Evolutionary conservation across 2,888 invertebrate species (phyloP), one percentile per base, ranked within the genome.

Genomic region (Galerucella pusilla): DNA sequence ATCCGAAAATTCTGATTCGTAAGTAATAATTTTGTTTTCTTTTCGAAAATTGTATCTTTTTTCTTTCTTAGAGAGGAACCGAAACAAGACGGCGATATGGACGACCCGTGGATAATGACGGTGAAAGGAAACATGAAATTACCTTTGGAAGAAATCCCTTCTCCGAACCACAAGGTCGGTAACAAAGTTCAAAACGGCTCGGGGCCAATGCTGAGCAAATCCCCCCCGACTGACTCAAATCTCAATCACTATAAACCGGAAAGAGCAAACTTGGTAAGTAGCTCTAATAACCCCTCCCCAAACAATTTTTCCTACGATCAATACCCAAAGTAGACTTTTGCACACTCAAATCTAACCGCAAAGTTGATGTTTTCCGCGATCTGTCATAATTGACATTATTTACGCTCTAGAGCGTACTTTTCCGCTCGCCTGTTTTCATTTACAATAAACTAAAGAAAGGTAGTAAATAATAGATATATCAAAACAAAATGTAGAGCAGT

Each of bases 31-130:
- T 68, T 71, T 71, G 9, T 49, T 20, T 64, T 42, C 6, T n/a
- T 69, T 69, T 3, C n/a, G 14, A 35, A 63, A 60, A n/a, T 10
- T 54, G 6, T 14, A 65, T 28, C 63, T 65, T 71, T 74, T 68
- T 70, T 71, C 12, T 73, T 73, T 79, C 79, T 49, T 74, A 96
- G 95, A 69, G 96, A 96, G 88, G 96, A 96, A 85, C 93, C 95
- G 71, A 94, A 96, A 87, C 94, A 93, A 76, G 96, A 94, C 82
- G 92, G 93, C 86, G 96, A 96, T 85, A 91, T 94, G 87, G 96
- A 96, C 88, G 96, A 96, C 88, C 95, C 96, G 72, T 97, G 96
- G 96, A 96, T 96, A 85, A 95, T 96, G 95, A 96, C 96, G 71
- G 96, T 96, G 76, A 95, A 95, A 85, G 96, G 95, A 71, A 84